These are phyloP conservation scores for Anhinga anhinga DNA, from an alignment of 2,113 vertebrate species.

Conservation along the genomic window DNA sequence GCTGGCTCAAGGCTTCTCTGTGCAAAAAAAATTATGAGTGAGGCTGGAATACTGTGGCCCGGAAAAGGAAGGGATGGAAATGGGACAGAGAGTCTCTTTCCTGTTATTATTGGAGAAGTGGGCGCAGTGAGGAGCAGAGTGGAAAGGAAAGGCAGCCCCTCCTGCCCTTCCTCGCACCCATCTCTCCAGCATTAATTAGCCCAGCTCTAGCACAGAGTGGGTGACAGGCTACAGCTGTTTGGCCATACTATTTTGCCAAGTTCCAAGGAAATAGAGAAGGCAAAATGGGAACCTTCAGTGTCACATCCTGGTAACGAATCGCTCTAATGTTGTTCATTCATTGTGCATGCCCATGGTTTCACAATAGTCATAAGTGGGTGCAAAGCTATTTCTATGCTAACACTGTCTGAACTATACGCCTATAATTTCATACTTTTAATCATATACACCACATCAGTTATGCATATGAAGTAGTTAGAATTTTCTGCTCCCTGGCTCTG, in stretches of 20 bases:
- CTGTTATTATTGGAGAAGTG: neutral
- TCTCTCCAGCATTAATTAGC: neutral
- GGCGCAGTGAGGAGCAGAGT: neutral
- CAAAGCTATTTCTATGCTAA: neutral
- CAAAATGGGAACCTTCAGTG: neutral
- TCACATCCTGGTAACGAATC: neutral
- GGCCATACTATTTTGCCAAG: neutral
- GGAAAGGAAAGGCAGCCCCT: neutral
- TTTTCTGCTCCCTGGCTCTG: slow-evolving; percentile 34
- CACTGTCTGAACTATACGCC: neutral
- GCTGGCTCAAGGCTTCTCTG: neutral
- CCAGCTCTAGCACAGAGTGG: neutral
- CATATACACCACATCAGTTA: slow-evolving; percentile 20
- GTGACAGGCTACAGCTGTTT: neutral
- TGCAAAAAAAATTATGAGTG: neutral
- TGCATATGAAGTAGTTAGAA: slow-evolving; percentile 21
- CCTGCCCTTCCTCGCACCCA: neutral
- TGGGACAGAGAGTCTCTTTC: neutral
- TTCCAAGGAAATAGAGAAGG: neutral
- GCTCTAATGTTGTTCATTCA: neutral
- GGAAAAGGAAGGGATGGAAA: neutral
- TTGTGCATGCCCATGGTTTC: neutral
- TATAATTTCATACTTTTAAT: slow-evolving; percentile 44
- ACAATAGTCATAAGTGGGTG: neutral
- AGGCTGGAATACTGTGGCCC: neutral